These are phyloP conservation scores for Dreissena polymorpha DNA, from an alignment of 1,140 invertebrate species.

Conservation along the genomic window DNA sequence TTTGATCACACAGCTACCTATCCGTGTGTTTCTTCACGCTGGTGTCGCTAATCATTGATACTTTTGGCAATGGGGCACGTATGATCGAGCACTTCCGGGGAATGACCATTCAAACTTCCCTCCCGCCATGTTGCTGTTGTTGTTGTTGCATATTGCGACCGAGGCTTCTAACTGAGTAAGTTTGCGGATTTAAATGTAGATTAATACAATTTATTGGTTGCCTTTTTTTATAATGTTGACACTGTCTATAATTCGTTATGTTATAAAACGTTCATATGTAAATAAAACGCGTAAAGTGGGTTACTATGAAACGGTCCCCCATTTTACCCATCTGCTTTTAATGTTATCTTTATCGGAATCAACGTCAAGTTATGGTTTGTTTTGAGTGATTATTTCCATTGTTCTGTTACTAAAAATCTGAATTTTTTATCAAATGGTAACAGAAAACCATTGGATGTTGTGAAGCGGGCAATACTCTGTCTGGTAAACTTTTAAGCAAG, in stretches of 20 bases:
- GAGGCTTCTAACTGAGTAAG: conserved; percentile 16
- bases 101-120: neutral
- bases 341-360: neutral
- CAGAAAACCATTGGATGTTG: too few species aligned
- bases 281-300: neutral
- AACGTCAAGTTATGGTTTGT: neutral
- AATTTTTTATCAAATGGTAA: too few species aligned
- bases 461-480: too few species aligned
- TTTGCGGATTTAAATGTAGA: neutral
- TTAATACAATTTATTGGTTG: too few species aligned
- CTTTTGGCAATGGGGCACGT: conserved; percentile 9
- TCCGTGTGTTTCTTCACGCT: conserved; percentile 40
- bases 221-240: neutral
- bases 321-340: neutral
- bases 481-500: too few species aligned
- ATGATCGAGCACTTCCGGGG: conserved; percentile 15
- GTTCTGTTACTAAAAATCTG: too few species aligned
- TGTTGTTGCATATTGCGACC: conserved; percentile 38
- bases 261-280: neutral
- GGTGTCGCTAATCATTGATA: conserved; percentile 14
- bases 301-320: neutral
- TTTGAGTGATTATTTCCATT: too few species aligned
- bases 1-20: conserved; percentile 18
- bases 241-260: neutral
- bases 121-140: conserved; percentile 43